Percentiles rank a stretch among this genome's conserved stretches.
phyloP scores from a whole-genome alignment of 2,888 invertebrate genomes.

The Keiferia lycopersicella region DNA sequence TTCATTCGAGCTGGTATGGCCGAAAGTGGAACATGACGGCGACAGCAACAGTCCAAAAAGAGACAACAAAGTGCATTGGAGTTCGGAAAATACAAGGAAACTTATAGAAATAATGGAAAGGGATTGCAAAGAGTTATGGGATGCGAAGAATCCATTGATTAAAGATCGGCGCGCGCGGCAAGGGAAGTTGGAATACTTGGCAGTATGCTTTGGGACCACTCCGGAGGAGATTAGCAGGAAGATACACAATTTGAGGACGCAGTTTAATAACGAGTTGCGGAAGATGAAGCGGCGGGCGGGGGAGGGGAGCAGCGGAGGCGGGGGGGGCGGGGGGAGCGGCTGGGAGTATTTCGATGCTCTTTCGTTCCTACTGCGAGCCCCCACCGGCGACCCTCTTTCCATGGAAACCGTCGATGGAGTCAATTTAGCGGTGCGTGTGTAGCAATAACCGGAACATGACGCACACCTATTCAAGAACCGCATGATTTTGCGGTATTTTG shows the following conservation, averaged over 20 bases:
- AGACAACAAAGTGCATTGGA: slow-evolving; percentile 54
- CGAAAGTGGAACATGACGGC: slow-evolving; percentile 62
- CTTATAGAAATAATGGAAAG: slow-evolving; percentile 61
- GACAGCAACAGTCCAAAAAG: slow-evolving; percentile 51
- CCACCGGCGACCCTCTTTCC: slow-evolving; percentile 48
- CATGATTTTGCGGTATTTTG: too few species aligned
- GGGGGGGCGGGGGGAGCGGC: slow-evolving; percentile 48
- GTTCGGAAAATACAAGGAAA: slow-evolving; percentile 60
- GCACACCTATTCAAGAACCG: too few species aligned
- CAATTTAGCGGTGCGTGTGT: slow-evolving; percentile 66
- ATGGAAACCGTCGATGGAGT: slow-evolving; percentile 58
- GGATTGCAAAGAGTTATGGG: slow-evolving; percentile 70
- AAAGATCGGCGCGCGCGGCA: slow-evolving; percentile 58
- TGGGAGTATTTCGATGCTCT: slow-evolving; percentile 75
- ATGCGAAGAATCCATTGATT: slow-evolving; percentile 57
- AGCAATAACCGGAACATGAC: not conserved
- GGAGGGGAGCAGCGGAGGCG: slow-evolving; percentile 36
- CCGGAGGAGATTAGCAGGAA: slow-evolving; percentile 68
- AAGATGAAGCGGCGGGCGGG: slow-evolving; percentile 62
- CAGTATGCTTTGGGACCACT: slow-evolving; percentile 62
- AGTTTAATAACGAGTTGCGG: slow-evolving; percentile 69
- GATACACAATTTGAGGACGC: slow-evolving; percentile 69
- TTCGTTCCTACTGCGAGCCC: slow-evolving; percentile 57
- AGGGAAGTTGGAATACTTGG: slow-evolving; percentile 58
- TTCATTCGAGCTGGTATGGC: slow-evolving; percentile 57